Evolutionary conservation across 2,113 vertebrate genomes (phyloP).

Genomic region (Oceanites oceanicus): DNA sequence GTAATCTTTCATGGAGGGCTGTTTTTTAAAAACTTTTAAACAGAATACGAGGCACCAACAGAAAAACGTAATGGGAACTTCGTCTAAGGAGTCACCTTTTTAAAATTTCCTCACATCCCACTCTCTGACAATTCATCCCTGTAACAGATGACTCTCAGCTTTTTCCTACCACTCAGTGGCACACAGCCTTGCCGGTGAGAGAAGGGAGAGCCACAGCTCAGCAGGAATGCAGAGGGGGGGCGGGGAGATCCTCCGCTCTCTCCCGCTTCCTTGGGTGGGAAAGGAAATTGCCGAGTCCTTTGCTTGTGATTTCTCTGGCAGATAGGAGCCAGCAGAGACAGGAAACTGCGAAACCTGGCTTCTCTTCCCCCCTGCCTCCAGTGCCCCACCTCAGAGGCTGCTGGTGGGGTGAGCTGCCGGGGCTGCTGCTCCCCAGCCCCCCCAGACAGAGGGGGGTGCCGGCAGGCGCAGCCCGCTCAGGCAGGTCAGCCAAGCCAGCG

Average conservation of each 20-base stretch:
- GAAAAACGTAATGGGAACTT: background rate
- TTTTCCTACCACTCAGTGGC: background rate
- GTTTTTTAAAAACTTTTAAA: background rate
- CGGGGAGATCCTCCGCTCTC: background rate
- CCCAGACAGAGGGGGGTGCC: background rate
- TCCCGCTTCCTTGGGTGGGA: background rate
- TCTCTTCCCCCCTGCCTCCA: background rate
- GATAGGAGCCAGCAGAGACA: background rate
- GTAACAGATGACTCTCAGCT: background rate
- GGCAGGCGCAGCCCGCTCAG: background rate
- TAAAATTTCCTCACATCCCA: conserved; percentile 28
- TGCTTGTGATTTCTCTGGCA: conserved; percentile 6
- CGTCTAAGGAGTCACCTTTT: conserved; percentile 2
- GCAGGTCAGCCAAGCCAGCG: background rate
- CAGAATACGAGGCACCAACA: background rate
- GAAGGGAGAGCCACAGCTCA: background rate
- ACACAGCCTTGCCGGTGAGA: background rate
- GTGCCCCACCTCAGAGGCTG: background rate
- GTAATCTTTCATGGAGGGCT: background rate
- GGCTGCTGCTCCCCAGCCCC: background rate
- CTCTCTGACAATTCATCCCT: background rate
- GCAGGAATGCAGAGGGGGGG: background rate
- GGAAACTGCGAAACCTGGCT: background rate
- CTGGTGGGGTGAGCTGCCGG: background rate
- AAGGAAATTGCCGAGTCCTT: background rate